phyloP scores from a whole-genome alignment of 2,888 invertebrate species.

The Drosophila pseudotakahashii region DNA sequence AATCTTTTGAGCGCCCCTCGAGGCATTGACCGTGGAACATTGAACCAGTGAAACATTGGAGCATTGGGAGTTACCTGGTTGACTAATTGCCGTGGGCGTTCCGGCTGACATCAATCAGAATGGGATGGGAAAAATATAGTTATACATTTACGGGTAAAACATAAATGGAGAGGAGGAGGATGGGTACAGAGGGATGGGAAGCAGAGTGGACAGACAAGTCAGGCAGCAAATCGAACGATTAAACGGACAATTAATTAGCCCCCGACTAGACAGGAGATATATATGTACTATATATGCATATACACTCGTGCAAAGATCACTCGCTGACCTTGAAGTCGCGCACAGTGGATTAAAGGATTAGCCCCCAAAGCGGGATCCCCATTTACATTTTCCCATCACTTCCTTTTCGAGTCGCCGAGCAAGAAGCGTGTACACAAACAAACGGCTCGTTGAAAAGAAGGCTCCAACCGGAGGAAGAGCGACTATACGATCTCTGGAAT shows the following conservation, averaged over 20 bases:
- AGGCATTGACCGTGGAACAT: slow-evolving; percentile 69
- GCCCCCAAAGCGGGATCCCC: slow-evolving; percentile 27
- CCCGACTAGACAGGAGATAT: slow-evolving; percentile 20
- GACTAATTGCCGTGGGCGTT: slow-evolving; percentile 73
- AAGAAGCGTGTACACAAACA: slow-evolving; percentile 66
- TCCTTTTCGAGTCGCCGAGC: slow-evolving; percentile 28
- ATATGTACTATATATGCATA: neutral
- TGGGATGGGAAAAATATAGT: slow-evolving; percentile 10
- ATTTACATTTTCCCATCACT: neutral
- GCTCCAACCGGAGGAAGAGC: slow-evolving; percentile 10
- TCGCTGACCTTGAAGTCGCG: slow-evolving; percentile 69
- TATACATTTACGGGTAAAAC: slow-evolving; percentile 3
- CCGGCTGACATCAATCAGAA: slow-evolving; percentile 66
- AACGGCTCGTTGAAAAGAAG: slow-evolving; percentile 41
- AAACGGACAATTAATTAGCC: slow-evolving; percentile 77
- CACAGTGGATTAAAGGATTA: slow-evolving; percentile 75
- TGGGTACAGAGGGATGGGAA: neutral
- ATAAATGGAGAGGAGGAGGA: neutral
- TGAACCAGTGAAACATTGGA: slow-evolving; percentile 21
- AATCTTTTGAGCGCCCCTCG: slow-evolving; percentile 48
- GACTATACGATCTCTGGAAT: slow-evolving; percentile 56
- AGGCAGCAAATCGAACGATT: slow-evolving; percentile 71
- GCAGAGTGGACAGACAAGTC: slow-evolving; percentile 5
- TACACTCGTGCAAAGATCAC: slow-evolving; percentile 15
- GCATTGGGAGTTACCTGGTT: slow-evolving; percentile 42